phyloP scores from a whole-genome alignment of 1,140 invertebrate genomes.

The Drosophila cardini region DNA sequence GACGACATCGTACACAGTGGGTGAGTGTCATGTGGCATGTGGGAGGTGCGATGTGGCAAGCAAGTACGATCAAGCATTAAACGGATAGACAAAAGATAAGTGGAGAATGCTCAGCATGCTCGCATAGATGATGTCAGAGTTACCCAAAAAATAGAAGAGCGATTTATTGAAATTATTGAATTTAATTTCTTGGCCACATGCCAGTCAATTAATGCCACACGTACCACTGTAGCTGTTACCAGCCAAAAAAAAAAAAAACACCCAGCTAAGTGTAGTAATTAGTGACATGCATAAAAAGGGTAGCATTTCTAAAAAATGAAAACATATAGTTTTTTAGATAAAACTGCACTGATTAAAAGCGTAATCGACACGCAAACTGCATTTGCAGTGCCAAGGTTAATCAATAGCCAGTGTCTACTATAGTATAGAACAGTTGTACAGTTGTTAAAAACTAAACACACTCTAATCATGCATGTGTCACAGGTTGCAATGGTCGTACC shows the following conservation, averaged over 20 bases:
- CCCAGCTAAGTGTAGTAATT: not conserved
- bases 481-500: conserved; percentile 55
- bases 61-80: conserved; percentile 2
- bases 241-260: too few species aligned
- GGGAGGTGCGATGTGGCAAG: not conserved
- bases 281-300: not conserved
- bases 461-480: not conserved
- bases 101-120: not conserved
- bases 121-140: conserved; percentile 28
- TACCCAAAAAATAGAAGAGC: not conserved
- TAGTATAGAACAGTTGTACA: too few species aligned
- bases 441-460: not conserved
- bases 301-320: not conserved
- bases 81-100: conserved; percentile 1
- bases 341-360: conserved; percentile 20
- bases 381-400: conserved; percentile 2
- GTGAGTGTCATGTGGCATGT: not conserved
- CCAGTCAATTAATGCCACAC: conserved; percentile 27
- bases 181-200: conserved; percentile 40
- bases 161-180: conserved; percentile 23
- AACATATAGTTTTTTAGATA: conserved; percentile 9
- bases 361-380: conserved; percentile 9
- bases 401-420: not conserved
- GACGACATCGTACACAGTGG: conserved; percentile 15
- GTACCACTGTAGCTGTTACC: not conserved